Conservation (phyloP, 2,113 vertebrate genomes). For the Nycticebus coucang region DNA sequence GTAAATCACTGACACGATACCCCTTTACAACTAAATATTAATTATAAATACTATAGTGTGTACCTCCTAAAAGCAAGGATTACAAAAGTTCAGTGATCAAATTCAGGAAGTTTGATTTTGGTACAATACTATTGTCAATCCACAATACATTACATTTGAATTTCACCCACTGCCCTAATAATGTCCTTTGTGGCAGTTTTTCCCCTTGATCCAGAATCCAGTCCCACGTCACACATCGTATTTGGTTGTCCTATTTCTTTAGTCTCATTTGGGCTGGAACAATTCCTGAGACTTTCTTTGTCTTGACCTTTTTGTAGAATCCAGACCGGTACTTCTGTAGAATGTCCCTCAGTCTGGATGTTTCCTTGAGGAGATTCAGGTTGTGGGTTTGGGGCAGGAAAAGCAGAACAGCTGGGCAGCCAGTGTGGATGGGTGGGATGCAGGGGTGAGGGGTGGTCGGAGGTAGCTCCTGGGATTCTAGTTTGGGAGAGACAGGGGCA, state of each 20-base stretch:
- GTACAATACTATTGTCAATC: neutral
- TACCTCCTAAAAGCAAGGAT: neutral
- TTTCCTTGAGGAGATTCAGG: neutral
- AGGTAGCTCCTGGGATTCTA: neutral
- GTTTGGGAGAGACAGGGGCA: neutral
- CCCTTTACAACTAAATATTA: neutral
- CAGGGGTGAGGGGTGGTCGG: neutral
- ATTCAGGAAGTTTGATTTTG: neutral
- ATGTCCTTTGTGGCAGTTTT: neutral
- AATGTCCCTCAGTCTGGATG: neutral
- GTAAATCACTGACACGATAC: neutral
- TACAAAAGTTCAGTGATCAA: neutral
- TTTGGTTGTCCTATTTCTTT: neutral
- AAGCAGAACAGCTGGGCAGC: rapidly evolving
- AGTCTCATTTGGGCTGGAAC: neutral
- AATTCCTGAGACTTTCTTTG: neutral
- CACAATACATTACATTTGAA: neutral
- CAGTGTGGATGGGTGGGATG: neutral
- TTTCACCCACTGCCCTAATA: neutral
- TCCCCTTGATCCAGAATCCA: neutral
- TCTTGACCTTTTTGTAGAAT: neutral
- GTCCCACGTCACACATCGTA: neutral
- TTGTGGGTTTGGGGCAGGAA: neutral
- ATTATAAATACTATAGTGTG: neutral
- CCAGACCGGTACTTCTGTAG: neutral